A percentile compares a stretch with the other conserved stretches of the same genome.
phyloP scores from a whole-genome alignment of 2,113 vertebrate species.

The Aspidoscelis tigris region DNA sequence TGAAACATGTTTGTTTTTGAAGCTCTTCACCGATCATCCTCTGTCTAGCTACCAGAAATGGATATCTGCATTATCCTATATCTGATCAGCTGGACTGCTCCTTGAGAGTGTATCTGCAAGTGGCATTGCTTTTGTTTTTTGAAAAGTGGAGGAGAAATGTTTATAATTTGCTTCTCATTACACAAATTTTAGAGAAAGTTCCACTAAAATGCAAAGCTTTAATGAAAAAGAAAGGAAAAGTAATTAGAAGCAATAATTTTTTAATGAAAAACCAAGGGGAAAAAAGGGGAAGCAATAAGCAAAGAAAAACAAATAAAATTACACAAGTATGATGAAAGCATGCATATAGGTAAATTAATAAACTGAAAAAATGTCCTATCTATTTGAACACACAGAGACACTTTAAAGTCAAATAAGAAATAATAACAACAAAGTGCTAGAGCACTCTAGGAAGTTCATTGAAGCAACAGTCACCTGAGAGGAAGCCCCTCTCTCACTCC shows the following conservation, averaged over 20 bases:
- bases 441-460: too few relatives aligned
- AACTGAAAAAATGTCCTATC: background rate
- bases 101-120: background rate
- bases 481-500: too few relatives aligned
- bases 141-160: background rate
- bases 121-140: too few relatives aligned
- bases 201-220: background rate
- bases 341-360: background rate
- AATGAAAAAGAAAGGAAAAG: slow-evolving; percentile 18
- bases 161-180: background rate
- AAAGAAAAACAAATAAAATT: slow-evolving; percentile 6
- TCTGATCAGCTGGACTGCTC: too few relatives aligned
- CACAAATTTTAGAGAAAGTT: background rate
- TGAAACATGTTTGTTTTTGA: background rate
- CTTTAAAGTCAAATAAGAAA: background rate
- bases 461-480: too few relatives aligned
- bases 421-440: background rate
- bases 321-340: background rate
- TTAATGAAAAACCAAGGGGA: slow-evolving; percentile 20
- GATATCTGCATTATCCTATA: too few relatives aligned
- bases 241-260: slow-evolving; percentile 16
- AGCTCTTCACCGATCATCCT: too few relatives aligned
- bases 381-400: background rate
- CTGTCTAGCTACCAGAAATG: too few relatives aligned
- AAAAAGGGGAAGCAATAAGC: slow-evolving; percentile 5